Conservation (phyloP, 2,888 invertebrate genomes). For the Ommatoiulus sabulosus region DNA sequence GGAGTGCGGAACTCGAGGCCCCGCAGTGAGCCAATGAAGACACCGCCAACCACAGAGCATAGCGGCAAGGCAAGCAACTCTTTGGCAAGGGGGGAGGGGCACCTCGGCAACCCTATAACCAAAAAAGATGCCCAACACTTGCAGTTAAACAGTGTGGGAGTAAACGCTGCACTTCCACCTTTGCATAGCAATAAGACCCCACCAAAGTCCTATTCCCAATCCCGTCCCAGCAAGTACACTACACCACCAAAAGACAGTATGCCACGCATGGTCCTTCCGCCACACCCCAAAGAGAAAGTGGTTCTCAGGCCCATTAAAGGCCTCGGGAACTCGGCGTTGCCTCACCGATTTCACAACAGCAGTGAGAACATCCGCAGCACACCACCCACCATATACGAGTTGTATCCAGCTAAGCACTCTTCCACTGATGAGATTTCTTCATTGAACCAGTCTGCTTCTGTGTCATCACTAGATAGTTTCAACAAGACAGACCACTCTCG, state of each 20-base stretch:
- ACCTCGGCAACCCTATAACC: background rate
- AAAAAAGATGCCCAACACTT: background rate
- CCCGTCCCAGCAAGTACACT: constrained; percentile 60
- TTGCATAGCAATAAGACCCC: constrained; percentile 59
- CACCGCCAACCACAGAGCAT: constrained; percentile 32
- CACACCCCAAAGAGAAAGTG: constrained; percentile 50
- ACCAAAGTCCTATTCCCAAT: constrained; percentile 62
- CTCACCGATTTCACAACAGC: constrained; percentile 54
- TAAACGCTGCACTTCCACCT: background rate
- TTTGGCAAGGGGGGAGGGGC: constrained; percentile 32
- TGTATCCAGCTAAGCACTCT: constrained; percentile 71
- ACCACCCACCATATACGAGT: constrained; percentile 26
- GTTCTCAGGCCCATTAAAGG: constrained; percentile 44
- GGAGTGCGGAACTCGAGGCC: constrained; percentile 53
- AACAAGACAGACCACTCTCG: constrained; percentile 71
- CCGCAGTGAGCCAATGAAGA: constrained; percentile 54
- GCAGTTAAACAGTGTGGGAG: constrained; percentile 33
- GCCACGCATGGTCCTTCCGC: constrained; percentile 39
- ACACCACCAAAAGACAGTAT: constrained; percentile 58
- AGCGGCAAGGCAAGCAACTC: background rate
- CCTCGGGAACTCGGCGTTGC: constrained; percentile 47
- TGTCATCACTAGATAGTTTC: constrained; percentile 87
- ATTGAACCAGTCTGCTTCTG: constrained; percentile 82
- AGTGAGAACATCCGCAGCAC: constrained; percentile 58
- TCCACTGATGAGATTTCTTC: constrained; percentile 87